phyloP scores from a whole-genome alignment of 2,113 vertebrate species.

The Procavia capensis region DNA sequence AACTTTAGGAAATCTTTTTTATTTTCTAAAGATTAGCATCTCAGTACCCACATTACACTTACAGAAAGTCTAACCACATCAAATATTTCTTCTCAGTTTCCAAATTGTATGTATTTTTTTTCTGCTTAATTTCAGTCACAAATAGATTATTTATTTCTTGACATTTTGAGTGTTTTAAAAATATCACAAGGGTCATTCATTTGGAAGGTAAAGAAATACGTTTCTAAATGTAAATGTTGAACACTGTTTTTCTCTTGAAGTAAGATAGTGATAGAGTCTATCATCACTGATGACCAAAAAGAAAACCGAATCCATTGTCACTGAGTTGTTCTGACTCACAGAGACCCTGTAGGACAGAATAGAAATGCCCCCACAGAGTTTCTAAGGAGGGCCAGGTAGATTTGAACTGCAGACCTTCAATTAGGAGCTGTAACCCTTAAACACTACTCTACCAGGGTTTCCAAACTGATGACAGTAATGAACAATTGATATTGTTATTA shows the following conservation, averaged over 20 bases:
- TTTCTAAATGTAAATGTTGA: constrained; percentile 13
- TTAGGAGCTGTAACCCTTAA: too few species aligned
- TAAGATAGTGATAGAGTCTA: neutral
- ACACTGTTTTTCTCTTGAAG: neutral
- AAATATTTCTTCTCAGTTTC: neutral
- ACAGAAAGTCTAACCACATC: neutral
- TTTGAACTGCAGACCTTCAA: too few species aligned
- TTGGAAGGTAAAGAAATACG: neutral
- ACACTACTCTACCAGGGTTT: too few species aligned
- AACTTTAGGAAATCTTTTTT: constrained; percentile 52
- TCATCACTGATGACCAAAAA: constrained; percentile 28
- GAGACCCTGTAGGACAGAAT: too few species aligned
- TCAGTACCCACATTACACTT: neutral
- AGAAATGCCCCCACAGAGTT: too few species aligned
- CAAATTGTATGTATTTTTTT: neutral
- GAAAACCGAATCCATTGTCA: too few species aligned
- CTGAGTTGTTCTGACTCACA: too few species aligned
- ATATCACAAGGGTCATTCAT: neutral
- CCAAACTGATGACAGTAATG: neutral
- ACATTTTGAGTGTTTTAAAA: neutral
- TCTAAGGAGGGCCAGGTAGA: too few species aligned
- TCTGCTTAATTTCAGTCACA: neutral
- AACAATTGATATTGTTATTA: neutral
- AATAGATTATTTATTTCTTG: neutral
- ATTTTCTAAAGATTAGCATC: neutral